Base-by-base conservation (phyloP, 2,113 vertebrate species). In the Atractosteus spatula region DNA sequence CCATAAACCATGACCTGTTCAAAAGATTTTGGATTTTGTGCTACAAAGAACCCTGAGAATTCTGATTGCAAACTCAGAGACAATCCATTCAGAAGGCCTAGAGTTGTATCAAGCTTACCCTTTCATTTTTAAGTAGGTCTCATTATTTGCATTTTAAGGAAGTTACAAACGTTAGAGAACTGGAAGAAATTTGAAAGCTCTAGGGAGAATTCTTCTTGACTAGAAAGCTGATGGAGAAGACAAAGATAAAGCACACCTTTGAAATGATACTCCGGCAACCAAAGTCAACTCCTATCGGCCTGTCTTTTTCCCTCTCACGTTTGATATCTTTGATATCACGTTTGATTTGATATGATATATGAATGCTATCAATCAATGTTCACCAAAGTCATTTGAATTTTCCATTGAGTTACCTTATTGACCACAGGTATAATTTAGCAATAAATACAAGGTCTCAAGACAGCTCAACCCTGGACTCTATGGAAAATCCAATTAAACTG, bases 21-120 rank as follows among this genome's bases (percentile, higher is more conserved):
- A 83, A 82, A 85, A 78, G 70, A 66, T 43, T n/a, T 29, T 74
- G 68, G 75, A 71, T 86, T 82, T 82, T 79, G 67, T 59, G 66
- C 4, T 8, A 8, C 10, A 4, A 41, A 51, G 55, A 63, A 17
- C 73, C 2, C 7, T 44, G 47, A 8, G 4, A 51, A 8, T 45
- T 70, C 41, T 74, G 61, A 41, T 16, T 6, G 81, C 3, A 68
- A 78, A 75, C 77, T 83, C 75, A 78, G 78, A 79, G 81, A 75
- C 76, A 81, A 81, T 77, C 63, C 79, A 85, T 80, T 81, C 86
- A 71, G 69, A 80, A 80, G 16, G 79, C 47, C 47, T 14, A 56
- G 29, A 65, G n/a, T 3, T n/a, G 45, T 8, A 3, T 14, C 55
- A 74, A 81, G 73, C 73, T 73, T 69, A 79, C 76, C 78, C 57